Percentiles rank a stretch among this genome's conserved stretches.
Evolutionary conservation across 2,113 vertebrate species (phyloP).

Genomic region (Struthio camelus): DNA sequence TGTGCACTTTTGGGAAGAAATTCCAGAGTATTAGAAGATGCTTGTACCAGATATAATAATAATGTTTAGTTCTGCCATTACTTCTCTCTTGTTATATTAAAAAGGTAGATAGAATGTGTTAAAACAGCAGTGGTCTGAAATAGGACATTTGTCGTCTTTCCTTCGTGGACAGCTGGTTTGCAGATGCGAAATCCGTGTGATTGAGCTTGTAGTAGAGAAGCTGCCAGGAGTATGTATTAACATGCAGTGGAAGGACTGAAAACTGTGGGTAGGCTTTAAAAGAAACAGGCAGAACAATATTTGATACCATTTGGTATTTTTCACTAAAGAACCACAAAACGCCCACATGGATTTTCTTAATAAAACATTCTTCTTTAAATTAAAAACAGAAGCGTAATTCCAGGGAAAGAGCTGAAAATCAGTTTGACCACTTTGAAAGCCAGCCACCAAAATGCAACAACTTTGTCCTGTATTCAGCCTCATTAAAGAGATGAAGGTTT

Average conservation of each 20-base stretch:
- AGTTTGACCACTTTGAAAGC: neutral
- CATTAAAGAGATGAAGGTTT: neutral
- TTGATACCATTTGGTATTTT: conserved; percentile 30
- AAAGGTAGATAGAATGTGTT: neutral
- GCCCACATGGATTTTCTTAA: neutral
- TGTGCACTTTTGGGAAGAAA: neutral
- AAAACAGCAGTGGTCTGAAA: neutral
- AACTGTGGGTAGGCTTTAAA: conserved; percentile 8
- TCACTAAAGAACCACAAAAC: neutral
- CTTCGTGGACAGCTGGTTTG: neutral
- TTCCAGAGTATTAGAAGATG: neutral
- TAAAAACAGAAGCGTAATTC: neutral
- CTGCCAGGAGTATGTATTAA: neutral
- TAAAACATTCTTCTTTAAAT: neutral
- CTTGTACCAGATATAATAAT: neutral
- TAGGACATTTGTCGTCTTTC: neutral
- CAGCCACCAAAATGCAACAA: neutral
- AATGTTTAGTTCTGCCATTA: neutral
- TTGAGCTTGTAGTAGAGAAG: neutral
- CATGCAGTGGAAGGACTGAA: neutral
- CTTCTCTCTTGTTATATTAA: neutral
- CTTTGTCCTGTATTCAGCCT: neutral
- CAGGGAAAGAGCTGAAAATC: neutral
- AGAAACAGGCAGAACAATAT: conserved; percentile 2
- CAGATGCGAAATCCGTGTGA: neutral